Conservation (phyloP, 2,113 vertebrate genomes). For the Python bivittatus region DNA sequence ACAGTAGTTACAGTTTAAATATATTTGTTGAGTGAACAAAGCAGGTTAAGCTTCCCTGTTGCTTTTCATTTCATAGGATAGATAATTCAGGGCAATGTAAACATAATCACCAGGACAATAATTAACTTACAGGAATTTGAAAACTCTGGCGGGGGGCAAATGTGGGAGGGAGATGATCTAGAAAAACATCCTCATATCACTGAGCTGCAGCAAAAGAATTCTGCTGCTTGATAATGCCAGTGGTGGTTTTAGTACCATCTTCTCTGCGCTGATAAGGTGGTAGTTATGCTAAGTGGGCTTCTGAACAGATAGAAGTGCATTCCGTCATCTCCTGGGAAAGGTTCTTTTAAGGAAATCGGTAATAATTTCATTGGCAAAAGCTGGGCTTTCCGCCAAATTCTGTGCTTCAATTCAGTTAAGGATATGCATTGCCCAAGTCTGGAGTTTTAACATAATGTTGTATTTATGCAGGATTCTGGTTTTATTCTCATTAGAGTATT, state of each 20-base stretch:
- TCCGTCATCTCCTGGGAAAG: constrained; percentile 20
- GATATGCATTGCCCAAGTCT: constrained; percentile 38
- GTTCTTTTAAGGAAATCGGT: constrained; percentile 29
- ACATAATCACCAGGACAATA: not conserved
- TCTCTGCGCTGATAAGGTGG: constrained; percentile 28
- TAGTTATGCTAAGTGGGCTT: not conserved
- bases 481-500: constrained; percentile 17
- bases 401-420: constrained; percentile 23
- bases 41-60: not conserved
- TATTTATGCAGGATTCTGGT: constrained; percentile 28
- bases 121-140: constrained; percentile 1
- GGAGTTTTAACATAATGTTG: constrained; percentile 46
- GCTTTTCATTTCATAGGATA: not conserved
- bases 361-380: constrained; percentile 24
- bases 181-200: not conserved
- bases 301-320: constrained; percentile 25
- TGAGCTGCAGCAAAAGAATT: not conserved
- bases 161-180: not conserved
- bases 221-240: not conserved
- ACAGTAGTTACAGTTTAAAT: constrained; percentile 7
- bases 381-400: constrained; percentile 42
- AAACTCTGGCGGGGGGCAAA: not conserved
- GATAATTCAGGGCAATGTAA: not conserved
- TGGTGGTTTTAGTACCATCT: not conserved
- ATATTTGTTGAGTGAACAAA: not conserved